phyloP scores from a whole-genome alignment of 2,113 vertebrate species.

The Merops nubicus region DNA sequence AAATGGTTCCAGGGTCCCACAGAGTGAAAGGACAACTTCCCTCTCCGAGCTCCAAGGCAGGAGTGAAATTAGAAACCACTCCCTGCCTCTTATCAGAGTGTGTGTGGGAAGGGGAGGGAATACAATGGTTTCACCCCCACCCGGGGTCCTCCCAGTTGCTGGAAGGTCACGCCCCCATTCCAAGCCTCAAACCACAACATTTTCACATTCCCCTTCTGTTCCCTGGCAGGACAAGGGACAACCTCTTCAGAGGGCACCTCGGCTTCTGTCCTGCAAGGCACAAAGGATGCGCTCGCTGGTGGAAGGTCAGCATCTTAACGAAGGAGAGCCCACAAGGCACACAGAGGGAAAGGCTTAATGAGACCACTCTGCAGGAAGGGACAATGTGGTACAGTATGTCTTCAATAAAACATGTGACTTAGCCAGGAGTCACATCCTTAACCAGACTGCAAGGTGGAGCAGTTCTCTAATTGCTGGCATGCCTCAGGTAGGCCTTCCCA shows the following conservation, averaged over 20 bases:
- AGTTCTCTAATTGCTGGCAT: background rate
- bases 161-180: too few relatives aligned
- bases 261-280: background rate
- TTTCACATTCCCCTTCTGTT: background rate
- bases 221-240: background rate
- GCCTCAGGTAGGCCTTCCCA: background rate
- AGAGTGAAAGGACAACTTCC: too few relatives aligned
- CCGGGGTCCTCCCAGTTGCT: too few relatives aligned
- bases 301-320: background rate
- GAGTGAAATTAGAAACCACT: too few relatives aligned
- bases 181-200: too few relatives aligned
- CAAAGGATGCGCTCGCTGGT: background rate
- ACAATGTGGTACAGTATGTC: background rate
- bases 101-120: too few relatives aligned
- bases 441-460: background rate
- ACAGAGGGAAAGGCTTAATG: background rate
- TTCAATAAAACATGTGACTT: background rate
- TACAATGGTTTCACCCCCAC: too few relatives aligned
- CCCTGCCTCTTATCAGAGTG: too few relatives aligned
- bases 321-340: background rate
- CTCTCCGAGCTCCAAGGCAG: too few relatives aligned
- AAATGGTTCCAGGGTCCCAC: too few relatives aligned
- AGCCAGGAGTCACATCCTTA: background rate
- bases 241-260: background rate
- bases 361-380: background rate